Evolutionary conservation across 2,797 vertebrate species (phyloP).

Genomic region (Champsocephalus esox): DNA sequence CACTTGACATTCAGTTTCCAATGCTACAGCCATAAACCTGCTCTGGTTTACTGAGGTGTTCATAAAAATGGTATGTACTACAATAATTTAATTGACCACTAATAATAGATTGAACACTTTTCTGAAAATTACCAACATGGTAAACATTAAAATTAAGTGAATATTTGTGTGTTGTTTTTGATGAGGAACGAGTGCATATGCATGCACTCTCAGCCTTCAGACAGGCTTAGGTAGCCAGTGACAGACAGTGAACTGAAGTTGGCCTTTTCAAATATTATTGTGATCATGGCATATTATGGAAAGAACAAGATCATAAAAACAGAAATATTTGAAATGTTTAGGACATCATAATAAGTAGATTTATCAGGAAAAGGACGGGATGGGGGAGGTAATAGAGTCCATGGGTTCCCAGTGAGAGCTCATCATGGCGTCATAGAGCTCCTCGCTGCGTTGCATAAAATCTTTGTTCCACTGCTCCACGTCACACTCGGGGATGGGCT

Average conservation of each 20-base stretch:
- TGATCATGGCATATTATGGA: constrained; percentile 1
- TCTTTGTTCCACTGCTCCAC: constrained; percentile 91
- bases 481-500: constrained; percentile 88
- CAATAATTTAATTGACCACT: neutral
- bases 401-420: constrained; percentile 92
- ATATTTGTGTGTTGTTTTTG: constrained; percentile 9
- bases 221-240: neutral
- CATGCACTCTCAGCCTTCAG: neutral
- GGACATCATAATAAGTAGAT: neutral
- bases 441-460: constrained; percentile 93
- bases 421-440: constrained; percentile 93
- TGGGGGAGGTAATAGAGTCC: constrained; percentile 87
- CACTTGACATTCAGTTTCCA: neutral
- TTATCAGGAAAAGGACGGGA: constrained; percentile 82
- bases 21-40: neutral
- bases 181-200: constrained; percentile 14
- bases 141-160: constrained; percentile 46
- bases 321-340: neutral
- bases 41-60: neutral
- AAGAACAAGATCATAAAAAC: constrained; percentile 28
- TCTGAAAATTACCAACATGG: constrained; percentile 53
- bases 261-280: constrained; percentile 11
- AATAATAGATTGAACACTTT: neutral
- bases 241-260: constrained; percentile 17
- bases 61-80: neutral